Base-by-base conservation (phyloP, 2,888 invertebrate species). In the Catocala sponsa region DNA sequence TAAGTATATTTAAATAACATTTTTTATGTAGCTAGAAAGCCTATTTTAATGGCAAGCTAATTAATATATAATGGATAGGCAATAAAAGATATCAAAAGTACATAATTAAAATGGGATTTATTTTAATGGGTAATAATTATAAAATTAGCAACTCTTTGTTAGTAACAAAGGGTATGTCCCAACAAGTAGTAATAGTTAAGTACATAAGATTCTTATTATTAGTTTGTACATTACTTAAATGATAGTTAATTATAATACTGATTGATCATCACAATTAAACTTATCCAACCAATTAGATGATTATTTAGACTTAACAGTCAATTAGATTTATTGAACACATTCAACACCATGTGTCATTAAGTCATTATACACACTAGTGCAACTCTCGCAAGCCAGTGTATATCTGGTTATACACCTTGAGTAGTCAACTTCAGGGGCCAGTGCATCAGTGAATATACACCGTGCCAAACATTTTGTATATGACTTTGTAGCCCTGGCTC, bases 191-290 rank as follows among this genome's bases (percentile, higher is more conserved):
- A 25, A 55, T 73, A 61, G 42, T 59, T 67, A 48, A 66, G 46
- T 55, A 74, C 61, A 59, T 43, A 38, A 55, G 44, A 44, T 51
- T 60, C 49, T 61, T 38, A 75, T 65, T 41, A 55, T 63, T 64
- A 61, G 51, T 52, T 58, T 62, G 33, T 25, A 25, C 25, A 25
- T 52, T 52, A 55, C 6, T 51, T 25, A 38, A 48, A 47, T 62
- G 54, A 49, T 55, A 42, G 32, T 5, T 50, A 55, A 33, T 6
- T 25, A 47, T 38, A 70, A 76, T 76, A 74, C 68, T 76, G 74
- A 64, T 74, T 49, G 38, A 49, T 50, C 33, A 59, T 46, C 53
- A 59, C 54, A 55, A 47, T 53, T 57, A 63, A 51, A 54, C 65
- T 55, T 63, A 61, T 43, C 68, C 58, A 62, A 59, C 67, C 68